Evolutionary conservation across 2,113 vertebrate species (phyloP).

Genomic region (Scomber scombrus): DNA sequence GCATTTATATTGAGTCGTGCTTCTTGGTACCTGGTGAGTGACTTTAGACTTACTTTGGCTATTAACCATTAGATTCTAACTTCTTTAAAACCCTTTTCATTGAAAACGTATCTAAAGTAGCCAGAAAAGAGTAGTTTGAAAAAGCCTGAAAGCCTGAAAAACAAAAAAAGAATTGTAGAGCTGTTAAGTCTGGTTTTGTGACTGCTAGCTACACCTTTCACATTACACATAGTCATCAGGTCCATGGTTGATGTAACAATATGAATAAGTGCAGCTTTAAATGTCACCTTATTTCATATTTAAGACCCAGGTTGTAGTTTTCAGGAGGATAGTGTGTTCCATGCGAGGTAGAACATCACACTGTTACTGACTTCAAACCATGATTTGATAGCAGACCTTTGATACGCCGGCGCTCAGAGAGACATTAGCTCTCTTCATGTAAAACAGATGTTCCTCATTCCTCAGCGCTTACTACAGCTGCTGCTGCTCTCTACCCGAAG

Average conservation of each 20-base stretch:
- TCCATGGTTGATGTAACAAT: not conserved
- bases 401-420: slow-evolving; percentile 24
- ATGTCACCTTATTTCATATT: not conserved
- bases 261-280: not conserved
- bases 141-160: too few relatives aligned
- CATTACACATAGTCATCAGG: not conserved
- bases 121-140: too few relatives aligned
- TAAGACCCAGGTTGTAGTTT: not conserved
- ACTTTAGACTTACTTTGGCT: too few relatives aligned
- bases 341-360: not conserved
- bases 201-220: not conserved
- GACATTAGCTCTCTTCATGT: slow-evolving; percentile 52
- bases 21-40: too few relatives aligned
- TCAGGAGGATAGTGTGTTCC: not conserved
- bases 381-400: not conserved
- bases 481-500: slow-evolving; percentile 46
- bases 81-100: too few relatives aligned
- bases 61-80: too few relatives aligned
- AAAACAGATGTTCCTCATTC: slow-evolving; percentile 64
- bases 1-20: too few relatives aligned
- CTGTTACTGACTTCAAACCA: slow-evolving; percentile 3
- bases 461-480: slow-evolving; percentile 52
- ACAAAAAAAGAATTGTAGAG: too few relatives aligned
- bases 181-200: not conserved
- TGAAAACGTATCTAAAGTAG: too few relatives aligned